A percentile compares a stretch with the other conserved stretches of the same genome.
These are phyloP conservation scores for Ennomos quercinarius DNA, from an alignment of 2,888 invertebrate species.

Conservation along the genomic window DNA sequence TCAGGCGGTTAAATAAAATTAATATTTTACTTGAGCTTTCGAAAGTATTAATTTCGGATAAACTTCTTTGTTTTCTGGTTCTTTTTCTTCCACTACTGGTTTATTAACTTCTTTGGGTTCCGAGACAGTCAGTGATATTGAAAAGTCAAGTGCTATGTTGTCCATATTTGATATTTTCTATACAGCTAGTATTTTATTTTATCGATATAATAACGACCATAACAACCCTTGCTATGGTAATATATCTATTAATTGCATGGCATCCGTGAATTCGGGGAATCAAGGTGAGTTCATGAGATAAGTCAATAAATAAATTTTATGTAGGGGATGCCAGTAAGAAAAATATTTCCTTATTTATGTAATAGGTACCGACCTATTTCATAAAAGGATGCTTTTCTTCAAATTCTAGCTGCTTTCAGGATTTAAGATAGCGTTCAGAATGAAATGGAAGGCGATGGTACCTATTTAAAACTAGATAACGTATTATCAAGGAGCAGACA, in stretches of 20 bases:
- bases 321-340: slow-evolving; percentile 10
- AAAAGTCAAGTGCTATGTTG: slow-evolving; percentile 1
- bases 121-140: slow-evolving; percentile 2
- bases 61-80: slow-evolving; percentile 47
- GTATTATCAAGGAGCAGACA: no score
- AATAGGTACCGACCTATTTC: no score
- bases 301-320: neutral
- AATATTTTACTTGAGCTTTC: slow-evolving; percentile 57
- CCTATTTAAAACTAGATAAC: no score
- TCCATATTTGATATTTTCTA: slow-evolving; percentile 19
- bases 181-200: slow-evolving; percentile 5
- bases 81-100: slow-evolving; percentile 37
- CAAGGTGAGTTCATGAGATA: neutral
- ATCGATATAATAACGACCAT: no score
- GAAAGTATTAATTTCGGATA: slow-evolving; percentile 63
- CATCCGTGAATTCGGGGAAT: slow-evolving; percentile 7
- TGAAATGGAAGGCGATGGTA: no score
- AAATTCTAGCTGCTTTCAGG: no score
- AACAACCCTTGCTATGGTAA: slow-evolving; percentile 28
- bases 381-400: no score
- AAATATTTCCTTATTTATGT: neutral
- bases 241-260: slow-evolving; percentile 13
- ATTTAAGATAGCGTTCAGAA: no score
- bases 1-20: no score
- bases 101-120: slow-evolving; percentile 22